Evolutionary conservation across 2,888 invertebrate genomes (phyloP).

Genomic region (Xiphydria camelus): DNA sequence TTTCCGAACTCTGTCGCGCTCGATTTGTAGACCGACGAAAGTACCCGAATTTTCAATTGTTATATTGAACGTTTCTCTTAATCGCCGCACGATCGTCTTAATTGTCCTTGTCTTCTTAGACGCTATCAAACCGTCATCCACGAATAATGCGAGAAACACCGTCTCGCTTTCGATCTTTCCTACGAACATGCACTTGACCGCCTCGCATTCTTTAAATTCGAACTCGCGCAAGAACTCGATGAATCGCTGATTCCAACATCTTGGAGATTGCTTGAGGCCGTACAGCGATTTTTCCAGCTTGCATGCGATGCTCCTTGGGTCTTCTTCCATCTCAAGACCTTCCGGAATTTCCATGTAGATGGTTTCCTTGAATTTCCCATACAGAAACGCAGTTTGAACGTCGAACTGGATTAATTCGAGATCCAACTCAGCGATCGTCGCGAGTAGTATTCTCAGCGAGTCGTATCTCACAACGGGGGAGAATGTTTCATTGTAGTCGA

Average conservation of each 20-base stretch:
- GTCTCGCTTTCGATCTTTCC: constrained; percentile 6
- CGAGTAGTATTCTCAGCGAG: constrained; percentile 6
- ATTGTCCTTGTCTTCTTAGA: no score
- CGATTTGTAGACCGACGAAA: constrained; percentile 20
- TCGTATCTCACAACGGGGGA: constrained; percentile 7
- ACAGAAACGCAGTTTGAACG: no score
- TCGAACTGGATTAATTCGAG: constrained; percentile 10
- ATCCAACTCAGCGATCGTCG: constrained; percentile 1
- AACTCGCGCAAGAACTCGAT: constrained; percentile 7
- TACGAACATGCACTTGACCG: constrained; percentile 17
- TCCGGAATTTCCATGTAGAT: constrained; percentile 11
- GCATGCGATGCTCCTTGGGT: constrained; percentile 6
- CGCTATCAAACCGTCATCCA: constrained; percentile 27
- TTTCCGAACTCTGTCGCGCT: constrained; percentile 5
- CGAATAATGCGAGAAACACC: constrained; percentile 22
- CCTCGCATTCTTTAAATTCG: constrained; percentile 9
- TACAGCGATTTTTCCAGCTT: constrained; percentile 17
- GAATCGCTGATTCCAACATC: constrained; percentile 21
- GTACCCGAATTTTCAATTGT: constrained; percentile 10
- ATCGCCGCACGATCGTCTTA: no score
- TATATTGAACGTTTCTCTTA: constrained; percentile 13
- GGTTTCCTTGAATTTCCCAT: no score
- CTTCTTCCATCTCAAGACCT: constrained; percentile 2
- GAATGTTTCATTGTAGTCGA: constrained; percentile 4
- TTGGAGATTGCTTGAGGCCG: constrained; percentile 21